Evolutionary conservation across 2,888 invertebrate genomes (phyloP), one percentile per base, ranked within the genome.

Genomic region (Aphelenchoides bicaudatus): DNA sequence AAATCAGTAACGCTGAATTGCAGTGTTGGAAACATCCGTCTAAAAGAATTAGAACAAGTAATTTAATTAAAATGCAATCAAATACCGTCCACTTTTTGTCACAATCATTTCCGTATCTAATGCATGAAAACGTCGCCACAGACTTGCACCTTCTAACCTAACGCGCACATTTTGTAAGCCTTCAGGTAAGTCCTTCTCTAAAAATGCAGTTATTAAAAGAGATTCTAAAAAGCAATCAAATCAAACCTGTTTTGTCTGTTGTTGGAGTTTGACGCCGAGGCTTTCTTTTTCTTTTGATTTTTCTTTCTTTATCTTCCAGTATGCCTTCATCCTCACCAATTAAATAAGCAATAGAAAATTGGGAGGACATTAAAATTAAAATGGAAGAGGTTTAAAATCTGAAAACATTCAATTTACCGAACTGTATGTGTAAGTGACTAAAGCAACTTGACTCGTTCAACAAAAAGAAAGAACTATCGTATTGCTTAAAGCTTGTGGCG

Each of bases 81-180:
- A 16, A 16, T 82, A 91, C 91, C 92, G 88, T 81, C 93, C 93
- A 77, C 91, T 90, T 83, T 93, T 93, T 23, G 93, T 94, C 81
- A 94, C 94, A 79, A 93, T 94, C 93, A 93, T 93, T 83, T 92
- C 92, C 1, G 92, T 92, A 65, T 91, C 91, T 64, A 92, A 84
- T 72, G 81, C 80, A 69, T 82, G 79, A 83, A 93, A 93, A 82
- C 91, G 91, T 82, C 91, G 90, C 93, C 93, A 93, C n/a, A 94
- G 84, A 72, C 91, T 91, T 81, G 91, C 91, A 53, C 91, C 91
- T 83, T 93, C 93, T 72, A 93, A 84, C 76, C 90, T 88, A 81
- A 92, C 91, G 75, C 89, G 87, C 72, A 91, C 88, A 74, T 51
- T 56, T 23, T 58, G 23, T 23, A 60, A 37, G 8, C 43, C 55